Conservation (phyloP, 2,888 invertebrate genomes). For the Metacarcinus magister region DNA sequence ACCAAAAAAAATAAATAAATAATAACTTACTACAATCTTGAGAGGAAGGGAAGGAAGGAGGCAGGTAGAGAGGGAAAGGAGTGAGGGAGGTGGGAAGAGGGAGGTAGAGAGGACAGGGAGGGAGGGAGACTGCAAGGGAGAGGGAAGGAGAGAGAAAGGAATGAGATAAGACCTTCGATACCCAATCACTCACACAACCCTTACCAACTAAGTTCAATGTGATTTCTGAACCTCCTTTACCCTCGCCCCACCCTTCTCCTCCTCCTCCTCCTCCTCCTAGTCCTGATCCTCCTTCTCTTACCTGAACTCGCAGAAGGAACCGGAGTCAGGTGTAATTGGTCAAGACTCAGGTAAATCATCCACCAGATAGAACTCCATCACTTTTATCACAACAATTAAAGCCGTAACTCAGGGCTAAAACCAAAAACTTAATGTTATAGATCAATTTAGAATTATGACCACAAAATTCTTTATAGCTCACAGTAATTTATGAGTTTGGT, state of each 20-base stretch:
- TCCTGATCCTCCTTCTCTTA: slow-evolving; percentile 42
- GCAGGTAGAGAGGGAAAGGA: background rate
- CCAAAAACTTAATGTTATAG: slow-evolving; percentile 75
- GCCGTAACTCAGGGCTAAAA: slow-evolving; percentile 71
- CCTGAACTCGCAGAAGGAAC: background rate
- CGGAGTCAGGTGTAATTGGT: slow-evolving; percentile 62
- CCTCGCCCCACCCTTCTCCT: background rate
- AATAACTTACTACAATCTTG: background rate
- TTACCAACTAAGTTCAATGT: background rate
- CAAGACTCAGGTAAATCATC: slow-evolving; percentile 67
- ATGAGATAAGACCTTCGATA: background rate
- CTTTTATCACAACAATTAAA: slow-evolving; percentile 75
- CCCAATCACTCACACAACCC: background rate
- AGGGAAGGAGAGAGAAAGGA: background rate
- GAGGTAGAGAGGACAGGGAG: background rate
- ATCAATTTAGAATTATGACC: slow-evolving; percentile 74
- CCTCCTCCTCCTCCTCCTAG: background rate
- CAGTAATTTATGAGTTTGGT: slow-evolving; percentile 69
- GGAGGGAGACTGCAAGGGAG: background rate
- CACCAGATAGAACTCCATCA: slow-evolving; percentile 71
- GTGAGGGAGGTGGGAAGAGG: background rate
- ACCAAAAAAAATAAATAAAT: background rate
- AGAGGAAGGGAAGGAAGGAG: background rate
- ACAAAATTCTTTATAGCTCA: slow-evolving; percentile 70
- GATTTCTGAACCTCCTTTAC: background rate